Conservation (phyloP, 2,888 invertebrate species). For the Tortrix viridana region DNA sequence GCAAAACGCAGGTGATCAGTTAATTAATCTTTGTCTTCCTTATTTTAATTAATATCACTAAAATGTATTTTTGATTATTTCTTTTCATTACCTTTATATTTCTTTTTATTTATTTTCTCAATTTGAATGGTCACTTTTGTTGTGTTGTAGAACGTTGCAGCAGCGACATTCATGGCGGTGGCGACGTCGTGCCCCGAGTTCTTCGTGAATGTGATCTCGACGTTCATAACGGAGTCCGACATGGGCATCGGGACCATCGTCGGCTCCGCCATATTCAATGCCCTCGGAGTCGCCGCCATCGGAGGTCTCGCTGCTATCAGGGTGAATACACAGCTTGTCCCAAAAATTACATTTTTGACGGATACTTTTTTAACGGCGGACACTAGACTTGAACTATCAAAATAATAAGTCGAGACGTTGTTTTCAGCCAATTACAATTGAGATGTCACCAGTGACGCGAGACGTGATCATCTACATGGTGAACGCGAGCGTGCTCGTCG, state of each 20-base stretch:
- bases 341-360: too few species aligned
- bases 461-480: constrained; percentile 91
- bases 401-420: neutral
- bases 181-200: constrained; percentile 98
- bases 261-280: constrained; percentile 94
- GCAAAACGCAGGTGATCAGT: too few species aligned
- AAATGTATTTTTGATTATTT: too few species aligned
- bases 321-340: constrained; percentile 69
- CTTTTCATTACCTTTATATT: too few species aligned
- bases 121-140: neutral
- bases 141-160: constrained; percentile 91
- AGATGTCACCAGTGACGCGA: constrained; percentile 92
- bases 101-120: neutral
- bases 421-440: constrained; percentile 88
- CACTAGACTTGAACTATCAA: too few species aligned
- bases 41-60: too few species aligned
- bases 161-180: constrained; percentile 98
- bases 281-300: constrained; percentile 92
- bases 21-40: too few species aligned
- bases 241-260: constrained; percentile 95
- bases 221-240: constrained; percentile 92
- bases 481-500: constrained; percentile 88
- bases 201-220: constrained; percentile 95
- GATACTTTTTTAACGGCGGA: too few species aligned
- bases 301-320: constrained; percentile 89